phyloP scores from a whole-genome alignment of 2,797 vertebrate species.

The Ciconia nigra region DNA sequence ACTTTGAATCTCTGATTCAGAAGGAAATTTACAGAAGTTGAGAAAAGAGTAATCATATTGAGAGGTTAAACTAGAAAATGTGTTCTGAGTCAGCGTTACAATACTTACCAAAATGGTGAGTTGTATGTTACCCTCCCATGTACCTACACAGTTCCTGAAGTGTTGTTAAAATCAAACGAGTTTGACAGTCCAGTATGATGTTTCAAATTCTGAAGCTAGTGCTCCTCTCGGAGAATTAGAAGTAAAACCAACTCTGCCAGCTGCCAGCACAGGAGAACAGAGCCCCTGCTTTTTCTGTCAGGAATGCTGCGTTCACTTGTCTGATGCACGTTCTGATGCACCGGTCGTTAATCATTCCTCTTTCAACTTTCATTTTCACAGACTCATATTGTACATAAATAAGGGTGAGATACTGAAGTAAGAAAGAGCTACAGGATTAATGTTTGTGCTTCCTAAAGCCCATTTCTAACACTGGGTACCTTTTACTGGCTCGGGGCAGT shows the following conservation, averaged over 20 bases:
- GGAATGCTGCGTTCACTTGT: not conserved
- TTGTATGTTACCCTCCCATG: not conserved
- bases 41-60: not conserved
- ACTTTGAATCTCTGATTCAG: not conserved
- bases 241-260: not conserved
- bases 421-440: not conserved
- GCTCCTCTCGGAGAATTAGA: not conserved
- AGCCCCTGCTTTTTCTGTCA: not conserved
- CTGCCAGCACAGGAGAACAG: not conserved
- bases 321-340: not conserved
- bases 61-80: not conserved
- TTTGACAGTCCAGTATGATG: not conserved
- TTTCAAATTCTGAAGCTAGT: not conserved
- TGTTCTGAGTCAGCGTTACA: not conserved
- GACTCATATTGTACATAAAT: not conserved
- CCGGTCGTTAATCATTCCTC: not conserved
- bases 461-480: not conserved
- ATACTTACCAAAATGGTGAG: not conserved
- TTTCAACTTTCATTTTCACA: slow-evolving; percentile 17
- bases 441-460: not conserved
- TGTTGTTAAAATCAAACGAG: not conserved
- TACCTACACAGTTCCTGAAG: not conserved
- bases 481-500: not conserved
- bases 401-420: not conserved
- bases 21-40: not conserved